Conservation (phyloP, 2,888 invertebrate genomes). For the Ormyrus labotus region DNA sequence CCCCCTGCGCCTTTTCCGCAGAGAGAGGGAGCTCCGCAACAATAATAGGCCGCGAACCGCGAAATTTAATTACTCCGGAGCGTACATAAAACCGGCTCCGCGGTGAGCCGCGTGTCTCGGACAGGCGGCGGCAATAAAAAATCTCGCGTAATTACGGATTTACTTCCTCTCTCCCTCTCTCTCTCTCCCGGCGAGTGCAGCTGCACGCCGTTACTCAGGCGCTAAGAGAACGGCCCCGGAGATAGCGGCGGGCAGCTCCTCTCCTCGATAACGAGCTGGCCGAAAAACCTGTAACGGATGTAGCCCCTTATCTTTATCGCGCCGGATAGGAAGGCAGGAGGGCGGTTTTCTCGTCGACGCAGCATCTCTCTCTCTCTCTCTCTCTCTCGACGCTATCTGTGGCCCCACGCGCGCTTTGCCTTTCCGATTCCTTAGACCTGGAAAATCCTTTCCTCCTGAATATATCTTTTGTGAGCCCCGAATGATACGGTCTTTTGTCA, state of each 20-base stretch:
- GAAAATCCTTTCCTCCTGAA: slow-evolving; percentile 43
- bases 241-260: slow-evolving; percentile 25
- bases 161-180: slow-evolving; percentile 5
- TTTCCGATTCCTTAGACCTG: slow-evolving; percentile 37
- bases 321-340: neutral
- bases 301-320: slow-evolving; percentile 56
- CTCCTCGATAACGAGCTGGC: slow-evolving; percentile 60
- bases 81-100: neutral
- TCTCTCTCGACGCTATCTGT: neutral
- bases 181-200: neutral
- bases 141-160: slow-evolving; percentile 31
- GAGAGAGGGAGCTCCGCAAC: neutral
- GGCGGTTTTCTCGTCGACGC: slow-evolving; percentile 47
- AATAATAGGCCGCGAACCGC: neutral
- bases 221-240: neutral
- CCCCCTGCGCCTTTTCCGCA: too few species aligned
- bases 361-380: slow-evolving; percentile 23
- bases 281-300: slow-evolving; percentile 61
- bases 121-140: slow-evolving; percentile 1
- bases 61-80: slow-evolving; percentile 4
- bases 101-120: neutral
- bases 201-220: neutral
- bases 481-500: slow-evolving; percentile 44
- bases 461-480: slow-evolving; percentile 13
- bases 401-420: neutral